Evolutionary conservation across 2,888 invertebrate genomes (phyloP).

Genomic region (Plagodis dolabraria): DNA sequence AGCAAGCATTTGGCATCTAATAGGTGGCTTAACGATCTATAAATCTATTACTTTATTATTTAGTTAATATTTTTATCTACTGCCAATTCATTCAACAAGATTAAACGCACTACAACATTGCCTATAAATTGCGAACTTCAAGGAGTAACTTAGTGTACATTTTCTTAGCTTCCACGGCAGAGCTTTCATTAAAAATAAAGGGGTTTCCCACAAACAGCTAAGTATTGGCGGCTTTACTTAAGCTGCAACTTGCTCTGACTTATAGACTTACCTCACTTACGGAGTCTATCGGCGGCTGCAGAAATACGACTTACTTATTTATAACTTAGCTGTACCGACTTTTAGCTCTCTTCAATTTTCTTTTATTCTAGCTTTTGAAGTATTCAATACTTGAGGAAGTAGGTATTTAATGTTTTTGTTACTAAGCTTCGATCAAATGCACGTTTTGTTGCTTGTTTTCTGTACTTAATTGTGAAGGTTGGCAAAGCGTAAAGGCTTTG

Average conservation of each 20-base stretch:
- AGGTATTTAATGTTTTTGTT: too few species aligned
- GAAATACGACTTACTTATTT: constrained; percentile 31
- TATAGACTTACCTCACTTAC: constrained; percentile 49
- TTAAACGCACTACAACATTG: constrained; percentile 8
- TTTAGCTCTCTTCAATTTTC: constrained; percentile 8
- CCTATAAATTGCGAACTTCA: constrained; percentile 8
- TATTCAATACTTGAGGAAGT: neutral
- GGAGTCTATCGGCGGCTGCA: constrained; percentile 35
- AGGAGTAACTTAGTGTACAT: constrained; percentile 16
- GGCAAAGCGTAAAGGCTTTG: too few species aligned
- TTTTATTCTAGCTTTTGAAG: neutral
- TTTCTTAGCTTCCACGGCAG: constrained; percentile 31
- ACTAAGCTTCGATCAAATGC: too few species aligned
- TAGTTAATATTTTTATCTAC: too few species aligned
- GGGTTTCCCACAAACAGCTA: constrained; percentile 43
- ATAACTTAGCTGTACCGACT: constrained; percentile 26
- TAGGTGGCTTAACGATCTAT: too few species aligned
- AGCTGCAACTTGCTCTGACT: constrained; percentile 53
- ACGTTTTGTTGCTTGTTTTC: too few species aligned
- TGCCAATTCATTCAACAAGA: constrained; percentile 1
- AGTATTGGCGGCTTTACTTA: constrained; percentile 48
- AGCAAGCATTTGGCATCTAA: too few species aligned
- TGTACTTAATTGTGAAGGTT: too few species aligned
- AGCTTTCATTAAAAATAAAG: constrained; percentile 58
- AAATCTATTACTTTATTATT: too few species aligned